Base-by-base conservation (phyloP, 2,797 vertebrate species). In the Cuniculus paca region DNA sequence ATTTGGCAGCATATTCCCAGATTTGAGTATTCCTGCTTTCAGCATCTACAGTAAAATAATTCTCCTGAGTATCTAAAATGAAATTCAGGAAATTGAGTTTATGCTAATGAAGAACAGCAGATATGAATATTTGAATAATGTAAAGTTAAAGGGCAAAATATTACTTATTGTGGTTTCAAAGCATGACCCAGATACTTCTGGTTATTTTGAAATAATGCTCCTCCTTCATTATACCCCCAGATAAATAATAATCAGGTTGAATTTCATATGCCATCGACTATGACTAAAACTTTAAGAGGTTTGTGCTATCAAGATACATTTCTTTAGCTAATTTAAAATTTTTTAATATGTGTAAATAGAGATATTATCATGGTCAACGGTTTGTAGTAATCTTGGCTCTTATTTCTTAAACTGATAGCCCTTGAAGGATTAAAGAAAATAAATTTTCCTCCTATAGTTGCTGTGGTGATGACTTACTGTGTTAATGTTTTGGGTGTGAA, bases 11-110 rank as follows among this genome's bases (percentile, higher is more conserved):
- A 14, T 79, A 77, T 95, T 85, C 56, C 42, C 74, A 95, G 61
- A 79, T 88, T 77, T 89, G 79, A 77, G 50, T 20, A 88, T 58
- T 91, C 54, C 50, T 95, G n/a, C 81, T 74, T 92, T 95, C 22
- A 92, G 72, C 61, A 82, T 92, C 84, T 72, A 19, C 79, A 91
- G 86, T 95, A 89, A 96, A 95, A 58, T 84, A 82, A 85, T 90
- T 95, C 61, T 92, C 36, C 52, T 60, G 80, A 90, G 68, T 45
- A 86, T 39, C 74, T 9, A 9, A 95, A 95, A 88, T 95, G 82
- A 90, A 94, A 94, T 96, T 79, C 68, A 72, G 72, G 82, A 93
- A 94, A 97, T 82, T 97, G 54, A 48, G 36, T 91, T 93, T 96
- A 95, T 94, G 87, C 65, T 96, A 96, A 93, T 93, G 50, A 97